phyloP scores from a whole-genome alignment of 2,797 vertebrate genomes.

The Aotus griseimembra region DNA sequence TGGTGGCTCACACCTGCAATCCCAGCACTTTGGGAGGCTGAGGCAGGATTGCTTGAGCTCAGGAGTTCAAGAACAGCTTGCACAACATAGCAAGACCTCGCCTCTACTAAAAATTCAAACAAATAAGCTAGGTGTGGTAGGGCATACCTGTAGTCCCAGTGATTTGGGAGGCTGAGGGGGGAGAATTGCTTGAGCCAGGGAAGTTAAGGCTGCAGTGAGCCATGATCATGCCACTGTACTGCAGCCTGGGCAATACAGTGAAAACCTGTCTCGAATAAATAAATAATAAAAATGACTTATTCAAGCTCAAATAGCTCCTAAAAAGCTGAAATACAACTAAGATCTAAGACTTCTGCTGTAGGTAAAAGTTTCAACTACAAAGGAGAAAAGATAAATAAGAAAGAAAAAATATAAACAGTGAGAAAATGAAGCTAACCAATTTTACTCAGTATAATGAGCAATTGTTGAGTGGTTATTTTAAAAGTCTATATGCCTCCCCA shows the following conservation, averaged over 20 bases:
- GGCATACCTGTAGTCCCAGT: not conserved
- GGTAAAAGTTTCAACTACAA: not conserved
- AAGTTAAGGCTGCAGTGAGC: not conserved
- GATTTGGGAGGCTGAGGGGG: not conserved
- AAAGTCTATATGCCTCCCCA: not conserved
- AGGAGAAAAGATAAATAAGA: not conserved
- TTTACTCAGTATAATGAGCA: conserved; percentile 6
- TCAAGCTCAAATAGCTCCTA: not conserved
- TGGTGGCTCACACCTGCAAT: not conserved
- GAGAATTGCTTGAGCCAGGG: not conserved
- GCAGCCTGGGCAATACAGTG: not conserved
- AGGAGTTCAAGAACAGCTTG: not conserved
- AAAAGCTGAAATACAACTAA: not conserved
- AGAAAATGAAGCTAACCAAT: not conserved
- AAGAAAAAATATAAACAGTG: not conserved
- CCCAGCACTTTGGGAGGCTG: not conserved
- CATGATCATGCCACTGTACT: not conserved
- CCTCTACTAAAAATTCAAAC: not conserved
- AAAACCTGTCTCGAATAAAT: not conserved
- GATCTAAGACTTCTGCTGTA: not conserved
- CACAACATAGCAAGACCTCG: not conserved
- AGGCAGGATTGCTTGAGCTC: not conserved
- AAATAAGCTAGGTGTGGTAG: not conserved
- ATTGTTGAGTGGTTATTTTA: not conserved
- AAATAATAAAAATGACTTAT: not conserved